Base-by-base conservation (phyloP, 2,888 invertebrate genomes). In the Tigriopus californicus region DNA sequence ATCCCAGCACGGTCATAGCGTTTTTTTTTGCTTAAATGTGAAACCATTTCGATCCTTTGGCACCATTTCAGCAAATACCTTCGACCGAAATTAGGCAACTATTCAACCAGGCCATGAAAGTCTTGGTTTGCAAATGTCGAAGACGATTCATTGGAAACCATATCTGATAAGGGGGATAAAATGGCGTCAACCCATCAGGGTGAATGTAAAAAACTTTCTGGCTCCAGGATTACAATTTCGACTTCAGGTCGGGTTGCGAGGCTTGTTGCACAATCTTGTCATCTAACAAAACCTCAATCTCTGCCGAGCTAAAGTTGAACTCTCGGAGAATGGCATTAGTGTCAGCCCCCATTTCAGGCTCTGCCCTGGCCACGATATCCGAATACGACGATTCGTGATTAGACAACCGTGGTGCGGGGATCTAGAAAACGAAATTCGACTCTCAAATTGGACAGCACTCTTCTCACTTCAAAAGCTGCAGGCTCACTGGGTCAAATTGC, bases 191-290 rank as follows among this genome's bases (percentile, higher is more conserved):
- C n/a, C n/a, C n/a, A n/a, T n/a, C n/a, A n/a, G n/a, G n/a, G n/a
- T n/a, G n/a, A n/a, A n/a, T n/a, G n/a, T n/a, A n/a, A n/a, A n/a
- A n/a, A n/a, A n/a, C n/a, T n/a, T n/a, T n/a, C n/a, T n/a, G n/a
- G n/a, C n/a, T 64, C 62, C 10, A 41, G 13, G 12, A 11, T 49
- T 22, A 49, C 49, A 49, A 22, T 22, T 18, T 49, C 3, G 49
- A 49, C 22, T 49, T 44, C 18, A 15, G 5, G 15, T 15, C n/a
- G 3, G n/a, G 44, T 6, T 3, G 3, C 46, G 18, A 44, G 15
- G n/a, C 3, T 44, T 44, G 46, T 44, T 49, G 20, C 15, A 49
- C 49, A 49, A 22, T 22, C 13, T 22, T 22, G 2, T 49, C 20
- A 49, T 15, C 49, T 5, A 20, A 13, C 6, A 49, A 49, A 5